phyloP scores from a whole-genome alignment of 2,888 invertebrate genomes.

The Limnephilus auricula region DNA sequence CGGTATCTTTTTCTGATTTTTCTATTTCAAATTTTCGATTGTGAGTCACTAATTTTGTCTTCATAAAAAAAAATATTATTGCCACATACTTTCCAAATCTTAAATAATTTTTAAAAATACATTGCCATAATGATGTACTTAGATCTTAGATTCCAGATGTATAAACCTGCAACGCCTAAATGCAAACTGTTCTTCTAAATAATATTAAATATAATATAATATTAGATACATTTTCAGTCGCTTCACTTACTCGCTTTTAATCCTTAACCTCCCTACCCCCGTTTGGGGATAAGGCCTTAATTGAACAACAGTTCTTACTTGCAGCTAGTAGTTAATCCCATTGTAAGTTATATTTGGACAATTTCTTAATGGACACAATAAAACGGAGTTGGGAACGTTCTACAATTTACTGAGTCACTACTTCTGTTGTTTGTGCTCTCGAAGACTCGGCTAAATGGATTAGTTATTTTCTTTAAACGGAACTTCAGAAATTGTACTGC shows the following conservation, averaged over 20 bases:
- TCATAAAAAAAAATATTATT: too few species aligned
- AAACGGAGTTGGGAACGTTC: neutral
- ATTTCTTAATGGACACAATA: slow-evolving; percentile 2
- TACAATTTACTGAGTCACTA: neutral
- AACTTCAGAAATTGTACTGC: neutral
- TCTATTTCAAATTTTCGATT: too few species aligned
- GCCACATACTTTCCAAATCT: too few species aligned
- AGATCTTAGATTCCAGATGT: too few species aligned
- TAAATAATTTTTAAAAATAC: too few species aligned
- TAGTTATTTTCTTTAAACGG: neutral
- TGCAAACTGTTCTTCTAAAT: too few species aligned
- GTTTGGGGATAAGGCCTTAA: neutral
- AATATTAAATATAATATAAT: too few species aligned
- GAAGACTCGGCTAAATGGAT: neutral
- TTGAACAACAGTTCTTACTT: slow-evolving; percentile 2
- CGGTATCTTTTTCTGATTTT: too few species aligned
- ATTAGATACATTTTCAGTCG: too few species aligned
- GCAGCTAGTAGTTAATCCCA: neutral
- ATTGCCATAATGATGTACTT: too few species aligned
- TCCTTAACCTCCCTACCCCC: neutral
- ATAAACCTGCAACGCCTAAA: too few species aligned
- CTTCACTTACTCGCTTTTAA: neutral
- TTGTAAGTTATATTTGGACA: neutral
- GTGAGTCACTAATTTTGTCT: too few species aligned
- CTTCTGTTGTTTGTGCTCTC: neutral